phyloP scores from a whole-genome alignment of 37 sponge, comb jelly and placozoan genomes.

The Halichondria panicea region DNA sequence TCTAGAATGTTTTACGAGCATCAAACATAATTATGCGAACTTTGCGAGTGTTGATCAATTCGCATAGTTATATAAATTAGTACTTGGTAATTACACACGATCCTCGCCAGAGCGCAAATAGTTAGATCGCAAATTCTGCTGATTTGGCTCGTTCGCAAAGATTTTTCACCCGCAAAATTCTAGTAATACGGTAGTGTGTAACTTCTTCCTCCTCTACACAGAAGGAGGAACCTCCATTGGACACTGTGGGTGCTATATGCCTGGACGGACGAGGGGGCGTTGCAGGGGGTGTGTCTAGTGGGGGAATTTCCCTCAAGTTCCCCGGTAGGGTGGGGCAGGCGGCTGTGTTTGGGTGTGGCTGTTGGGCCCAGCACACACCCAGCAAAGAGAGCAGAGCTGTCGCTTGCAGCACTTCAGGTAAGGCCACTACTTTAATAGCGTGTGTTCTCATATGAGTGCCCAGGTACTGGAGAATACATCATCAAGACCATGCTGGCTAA shows the following conservation, averaged over 20 bases:
- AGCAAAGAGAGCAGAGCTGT: conserved; percentile 16
- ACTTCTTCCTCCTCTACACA: too few species aligned
- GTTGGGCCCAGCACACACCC: conserved; percentile 55
- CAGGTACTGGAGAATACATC: conserved; percentile 77
- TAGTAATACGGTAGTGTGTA: too few species aligned
- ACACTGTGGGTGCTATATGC: conserved; percentile 80
- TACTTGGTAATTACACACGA: too few species aligned
- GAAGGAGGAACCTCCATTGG: conserved; percentile 42
- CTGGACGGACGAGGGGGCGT: conserved; percentile 47
- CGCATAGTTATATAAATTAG: too few species aligned
- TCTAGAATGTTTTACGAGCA: too few species aligned
- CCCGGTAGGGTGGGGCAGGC: conserved; percentile 86
- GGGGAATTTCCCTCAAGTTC: conserved; percentile 79
- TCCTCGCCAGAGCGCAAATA: too few species aligned
- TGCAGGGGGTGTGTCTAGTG: conserved; percentile 73
- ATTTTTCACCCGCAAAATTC: too few species aligned
- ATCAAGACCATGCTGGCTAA: conserved; percentile 66
- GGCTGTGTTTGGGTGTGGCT: conserved; percentile 77
- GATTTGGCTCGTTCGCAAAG: too few species aligned
- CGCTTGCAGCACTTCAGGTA: conserved; percentile 71
- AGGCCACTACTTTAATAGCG: neutral
- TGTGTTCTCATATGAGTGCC: neutral
- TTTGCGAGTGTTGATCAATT: too few species aligned
- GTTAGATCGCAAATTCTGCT: too few species aligned
- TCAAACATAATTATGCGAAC: too few species aligned